A percentile compares a stretch with the other conserved stretches of the same genome.
Conservation (phyloP, 2,797 vertebrate genomes). For the Anguilla anguilla region DNA sequence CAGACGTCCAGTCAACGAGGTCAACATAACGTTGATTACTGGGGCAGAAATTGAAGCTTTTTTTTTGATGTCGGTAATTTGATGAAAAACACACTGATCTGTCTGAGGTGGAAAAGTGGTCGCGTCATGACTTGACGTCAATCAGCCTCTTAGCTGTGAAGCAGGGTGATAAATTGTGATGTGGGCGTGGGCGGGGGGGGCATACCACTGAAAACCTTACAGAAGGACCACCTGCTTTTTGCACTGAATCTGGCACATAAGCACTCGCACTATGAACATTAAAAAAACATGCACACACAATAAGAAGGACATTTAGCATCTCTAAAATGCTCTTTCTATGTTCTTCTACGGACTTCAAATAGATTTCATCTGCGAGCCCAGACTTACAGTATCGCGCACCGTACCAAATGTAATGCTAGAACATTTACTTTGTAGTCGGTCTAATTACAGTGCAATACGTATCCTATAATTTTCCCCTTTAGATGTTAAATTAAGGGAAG, state of each 20-base stretch:
- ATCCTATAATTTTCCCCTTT: conserved; percentile 1
- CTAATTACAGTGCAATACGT: background rate
- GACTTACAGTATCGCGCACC: background rate
- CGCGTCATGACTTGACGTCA: too few species aligned
- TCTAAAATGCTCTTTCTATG: background rate
- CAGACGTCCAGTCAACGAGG: too few species aligned
- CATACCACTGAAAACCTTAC: background rate
- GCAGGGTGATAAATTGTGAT: too few species aligned
- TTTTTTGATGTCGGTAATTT: too few species aligned
- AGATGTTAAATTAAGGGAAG: background rate
- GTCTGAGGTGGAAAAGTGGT: too few species aligned
- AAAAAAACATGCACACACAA: background rate
- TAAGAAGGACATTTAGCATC: background rate
- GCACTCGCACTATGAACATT: background rate
- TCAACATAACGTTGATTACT: too few species aligned
- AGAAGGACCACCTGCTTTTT: background rate
- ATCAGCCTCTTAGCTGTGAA: too few species aligned
- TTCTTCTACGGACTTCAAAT: background rate
- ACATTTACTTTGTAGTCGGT: background rate
- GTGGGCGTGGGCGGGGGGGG: too few species aligned
- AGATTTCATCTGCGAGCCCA: background rate
- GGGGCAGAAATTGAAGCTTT: too few species aligned
- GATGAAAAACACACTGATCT: too few species aligned
- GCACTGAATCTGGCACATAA: background rate
- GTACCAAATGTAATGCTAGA: background rate